These are phyloP conservation scores for Conops quadrifasciatus DNA, from an alignment of 2,888 invertebrate species.

Conservation along the genomic window DNA sequence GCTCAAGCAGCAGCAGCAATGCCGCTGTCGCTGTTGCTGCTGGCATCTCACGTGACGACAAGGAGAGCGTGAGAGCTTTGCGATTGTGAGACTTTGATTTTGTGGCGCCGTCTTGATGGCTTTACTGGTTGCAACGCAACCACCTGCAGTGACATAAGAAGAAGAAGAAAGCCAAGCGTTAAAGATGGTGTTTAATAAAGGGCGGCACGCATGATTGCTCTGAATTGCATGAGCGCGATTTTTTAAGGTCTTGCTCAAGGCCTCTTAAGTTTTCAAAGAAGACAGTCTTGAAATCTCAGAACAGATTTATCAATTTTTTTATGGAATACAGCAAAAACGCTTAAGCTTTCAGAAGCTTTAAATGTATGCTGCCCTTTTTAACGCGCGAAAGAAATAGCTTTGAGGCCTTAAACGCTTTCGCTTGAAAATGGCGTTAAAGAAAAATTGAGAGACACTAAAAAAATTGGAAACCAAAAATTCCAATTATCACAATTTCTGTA, in stretches of 20 bases:
- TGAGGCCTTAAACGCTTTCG: neutral
- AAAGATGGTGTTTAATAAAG: too few relatives aligned
- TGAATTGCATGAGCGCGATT: neutral
- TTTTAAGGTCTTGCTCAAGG: too few relatives aligned
- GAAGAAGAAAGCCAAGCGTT: neutral
- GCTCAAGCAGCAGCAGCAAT: neutral
- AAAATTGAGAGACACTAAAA: too few relatives aligned
- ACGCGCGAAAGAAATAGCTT: too few relatives aligned
- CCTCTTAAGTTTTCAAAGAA: neutral
- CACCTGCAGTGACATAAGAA: conserved; percentile 43
- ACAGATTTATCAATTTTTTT: too few relatives aligned
- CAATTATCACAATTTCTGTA: too few relatives aligned
- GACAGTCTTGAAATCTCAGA: too few relatives aligned
- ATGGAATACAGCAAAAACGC: too few relatives aligned
- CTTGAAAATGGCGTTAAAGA: neutral
- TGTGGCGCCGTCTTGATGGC: conserved; percentile 52
- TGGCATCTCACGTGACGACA: conserved; percentile 37
- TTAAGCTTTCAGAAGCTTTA: too few relatives aligned
- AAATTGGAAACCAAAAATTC: too few relatives aligned
- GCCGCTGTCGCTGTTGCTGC: conserved; percentile 26
- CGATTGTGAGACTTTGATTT: conserved; percentile 27
- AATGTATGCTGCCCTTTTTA: too few relatives aligned
- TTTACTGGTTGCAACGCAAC: conserved; percentile 58
- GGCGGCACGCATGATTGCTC: neutral
- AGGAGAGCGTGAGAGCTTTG: conserved; percentile 40